Conservation (phyloP, 2,113 vertebrate genomes). For the Perca fluviatilis region DNA sequence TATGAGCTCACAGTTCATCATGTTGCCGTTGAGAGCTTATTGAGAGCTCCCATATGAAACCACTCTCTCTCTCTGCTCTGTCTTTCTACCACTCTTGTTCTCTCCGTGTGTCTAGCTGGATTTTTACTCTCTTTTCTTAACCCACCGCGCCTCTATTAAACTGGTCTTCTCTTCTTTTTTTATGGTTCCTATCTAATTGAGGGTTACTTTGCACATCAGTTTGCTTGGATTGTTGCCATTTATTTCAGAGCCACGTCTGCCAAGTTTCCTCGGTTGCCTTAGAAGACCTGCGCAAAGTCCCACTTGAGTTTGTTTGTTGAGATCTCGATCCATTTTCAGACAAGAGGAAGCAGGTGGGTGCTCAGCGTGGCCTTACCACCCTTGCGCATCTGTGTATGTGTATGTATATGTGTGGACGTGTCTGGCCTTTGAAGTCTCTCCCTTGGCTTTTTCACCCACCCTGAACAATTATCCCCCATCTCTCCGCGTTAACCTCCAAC, state of each 20-base stretch:
- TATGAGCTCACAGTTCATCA: conserved; percentile 49
- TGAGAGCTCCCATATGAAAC: conserved; percentile 36
- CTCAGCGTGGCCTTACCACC: conserved; percentile 3
- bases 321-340: conserved; percentile 30
- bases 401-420: background rate
- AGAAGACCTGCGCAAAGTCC: conserved; percentile 8
- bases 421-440: conserved; percentile 13
- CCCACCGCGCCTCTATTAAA: background rate
- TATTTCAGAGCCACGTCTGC: conserved; percentile 28
- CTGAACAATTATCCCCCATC: conserved; percentile 21
- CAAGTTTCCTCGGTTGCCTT: conserved; percentile 21
- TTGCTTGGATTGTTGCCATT: conserved; percentile 39
- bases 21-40: conserved; percentile 28
- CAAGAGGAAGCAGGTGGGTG: conserved; percentile 13
- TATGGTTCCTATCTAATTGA: conserved; percentile 39
- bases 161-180: conserved; percentile 8
- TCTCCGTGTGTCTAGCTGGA: background rate
- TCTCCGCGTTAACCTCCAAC: conserved; percentile 6
- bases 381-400: background rate
- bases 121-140: conserved; percentile 18
- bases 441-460: conserved; percentile 7
- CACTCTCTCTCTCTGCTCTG: background rate
- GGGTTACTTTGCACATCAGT: conserved; percentile 35
- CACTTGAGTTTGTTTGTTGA: conserved; percentile 24
- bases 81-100: background rate